phyloP scores from a whole-genome alignment of 2,797 vertebrate genomes.

The Rhincodon typus region DNA sequence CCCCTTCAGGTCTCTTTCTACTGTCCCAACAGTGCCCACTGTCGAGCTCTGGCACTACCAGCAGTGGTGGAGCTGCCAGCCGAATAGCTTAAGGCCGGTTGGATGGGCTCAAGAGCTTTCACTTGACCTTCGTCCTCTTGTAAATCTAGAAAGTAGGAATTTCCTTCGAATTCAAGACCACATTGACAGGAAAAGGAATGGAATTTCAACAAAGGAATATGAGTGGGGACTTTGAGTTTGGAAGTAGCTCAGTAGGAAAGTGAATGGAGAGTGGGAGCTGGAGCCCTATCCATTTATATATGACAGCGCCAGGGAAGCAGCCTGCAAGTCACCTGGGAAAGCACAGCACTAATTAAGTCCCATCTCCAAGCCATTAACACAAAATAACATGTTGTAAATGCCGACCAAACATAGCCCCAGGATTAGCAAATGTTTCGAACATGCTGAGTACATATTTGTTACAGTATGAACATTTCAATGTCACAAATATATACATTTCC shows the following conservation, averaged over 20 bases:
- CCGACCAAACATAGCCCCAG: not conserved
- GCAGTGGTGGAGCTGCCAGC: too few relatives aligned
- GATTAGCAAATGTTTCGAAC: not conserved
- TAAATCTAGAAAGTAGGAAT: not conserved
- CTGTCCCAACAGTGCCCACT: too few relatives aligned
- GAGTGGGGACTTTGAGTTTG: not conserved
- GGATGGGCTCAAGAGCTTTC: not conserved
- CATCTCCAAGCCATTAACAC: not conserved
- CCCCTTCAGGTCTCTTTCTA: too few relatives aligned
- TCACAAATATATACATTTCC: slow-evolving; percentile 16
- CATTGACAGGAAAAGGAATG: not conserved
- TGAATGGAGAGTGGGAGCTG: not conserved
- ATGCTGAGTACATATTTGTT: not conserved
- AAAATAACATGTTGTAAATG: not conserved
- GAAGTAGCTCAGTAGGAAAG: not conserved
- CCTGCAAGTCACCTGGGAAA: not conserved
- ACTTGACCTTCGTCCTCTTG: not conserved
- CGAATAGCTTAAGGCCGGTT: not conserved
- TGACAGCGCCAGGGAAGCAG: not conserved
- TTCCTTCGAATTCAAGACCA: not conserved
- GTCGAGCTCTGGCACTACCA: too few relatives aligned
- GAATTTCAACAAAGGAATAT: not conserved
- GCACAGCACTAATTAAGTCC: slow-evolving; percentile 6
- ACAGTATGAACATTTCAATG: not conserved
- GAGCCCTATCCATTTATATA: not conserved